phyloP scores from a whole-genome alignment of 2,888 invertebrate genomes.

The Pyrgus malvae region DNA sequence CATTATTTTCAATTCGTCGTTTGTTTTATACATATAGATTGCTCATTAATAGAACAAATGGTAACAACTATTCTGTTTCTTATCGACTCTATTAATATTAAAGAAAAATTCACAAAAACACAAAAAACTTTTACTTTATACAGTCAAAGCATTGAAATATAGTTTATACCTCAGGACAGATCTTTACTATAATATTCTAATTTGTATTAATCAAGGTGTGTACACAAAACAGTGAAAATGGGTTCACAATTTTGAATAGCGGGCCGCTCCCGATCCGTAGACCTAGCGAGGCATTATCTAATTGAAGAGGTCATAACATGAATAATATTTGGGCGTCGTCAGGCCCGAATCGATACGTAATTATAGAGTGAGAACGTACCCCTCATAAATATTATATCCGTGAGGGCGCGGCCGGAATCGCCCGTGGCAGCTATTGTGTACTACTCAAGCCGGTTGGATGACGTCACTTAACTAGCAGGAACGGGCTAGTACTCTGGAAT shows the following conservation, averaged over 20 bases:
- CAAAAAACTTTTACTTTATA: too few relatives aligned
- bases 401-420: constrained; percentile 75
- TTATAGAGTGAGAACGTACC: constrained; percentile 78
- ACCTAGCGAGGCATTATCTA: constrained; percentile 51
- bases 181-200: too few relatives aligned
- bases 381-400: constrained; percentile 78
- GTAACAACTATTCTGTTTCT: too few relatives aligned
- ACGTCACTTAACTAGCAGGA: constrained; percentile 41
- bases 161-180: too few relatives aligned
- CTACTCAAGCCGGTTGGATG: constrained; percentile 51
- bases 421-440: constrained; percentile 68
- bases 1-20: too few relatives aligned
- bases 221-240: neutral
- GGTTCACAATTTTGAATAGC: constrained; percentile 11
- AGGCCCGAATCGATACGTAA: constrained; percentile 75
- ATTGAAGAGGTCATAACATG: constrained; percentile 65
- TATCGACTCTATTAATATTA: too few relatives aligned
- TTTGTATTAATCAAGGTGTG: too few relatives aligned
- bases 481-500: constrained; percentile 26
- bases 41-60: too few relatives aligned
- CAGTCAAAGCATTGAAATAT: too few relatives aligned
- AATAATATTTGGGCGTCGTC: constrained; percentile 78
- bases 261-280: constrained; percentile 32
- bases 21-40: too few relatives aligned
- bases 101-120: too few relatives aligned